Percentiles rank a stretch among this genome's conserved stretches.
Conservation (phyloP, 2,797 vertebrate genomes). For the Silurus lanzhouensis region DNA sequence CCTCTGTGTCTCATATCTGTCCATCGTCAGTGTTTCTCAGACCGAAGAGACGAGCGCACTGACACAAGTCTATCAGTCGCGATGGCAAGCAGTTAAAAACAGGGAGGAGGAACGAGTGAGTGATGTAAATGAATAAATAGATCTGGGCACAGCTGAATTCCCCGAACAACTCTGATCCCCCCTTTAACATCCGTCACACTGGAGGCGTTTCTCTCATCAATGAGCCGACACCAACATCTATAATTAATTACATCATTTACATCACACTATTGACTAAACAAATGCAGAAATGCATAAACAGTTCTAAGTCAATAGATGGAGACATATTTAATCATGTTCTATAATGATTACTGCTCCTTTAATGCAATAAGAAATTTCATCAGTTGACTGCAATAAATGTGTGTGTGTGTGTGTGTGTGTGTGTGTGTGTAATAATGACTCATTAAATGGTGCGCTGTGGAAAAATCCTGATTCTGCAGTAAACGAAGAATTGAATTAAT, state of each 20-base stretch:
- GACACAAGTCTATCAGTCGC: slow-evolving; percentile 54
- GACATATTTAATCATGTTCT: slow-evolving; percentile 98
- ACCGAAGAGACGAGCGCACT: slow-evolving; percentile 47
- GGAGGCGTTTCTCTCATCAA: slow-evolving; percentile 87
- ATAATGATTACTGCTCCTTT: slow-evolving; percentile 96
- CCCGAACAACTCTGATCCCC: slow-evolving; percentile 76
- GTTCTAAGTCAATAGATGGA: slow-evolving; percentile 89
- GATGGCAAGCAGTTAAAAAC: slow-evolving; percentile 48
- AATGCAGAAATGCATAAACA: slow-evolving; percentile 93
- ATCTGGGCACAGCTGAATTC: slow-evolving; percentile 82
- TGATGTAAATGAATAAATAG: slow-evolving; percentile 74
- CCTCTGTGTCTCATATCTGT: slow-evolving; percentile 27
- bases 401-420: slow-evolving; percentile 64
- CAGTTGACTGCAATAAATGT: slow-evolving; percentile 88
- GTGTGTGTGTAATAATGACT: slow-evolving; percentile 62
- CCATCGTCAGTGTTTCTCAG: slow-evolving; percentile 23
- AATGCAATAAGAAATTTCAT: slow-evolving; percentile 95
- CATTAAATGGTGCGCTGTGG: background rate
- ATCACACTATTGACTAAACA: slow-evolving; percentile 98
- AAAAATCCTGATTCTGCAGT: background rate
- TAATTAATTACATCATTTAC: slow-evolving; percentile 99
- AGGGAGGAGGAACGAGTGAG: slow-evolving; percentile 39
- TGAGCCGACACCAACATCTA: slow-evolving; percentile 93
- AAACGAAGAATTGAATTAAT: background rate
- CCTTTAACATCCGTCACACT: slow-evolving; percentile 85